Conservation (phyloP, 2,797 vertebrate species). For the Gorsachius magnificus region DNA sequence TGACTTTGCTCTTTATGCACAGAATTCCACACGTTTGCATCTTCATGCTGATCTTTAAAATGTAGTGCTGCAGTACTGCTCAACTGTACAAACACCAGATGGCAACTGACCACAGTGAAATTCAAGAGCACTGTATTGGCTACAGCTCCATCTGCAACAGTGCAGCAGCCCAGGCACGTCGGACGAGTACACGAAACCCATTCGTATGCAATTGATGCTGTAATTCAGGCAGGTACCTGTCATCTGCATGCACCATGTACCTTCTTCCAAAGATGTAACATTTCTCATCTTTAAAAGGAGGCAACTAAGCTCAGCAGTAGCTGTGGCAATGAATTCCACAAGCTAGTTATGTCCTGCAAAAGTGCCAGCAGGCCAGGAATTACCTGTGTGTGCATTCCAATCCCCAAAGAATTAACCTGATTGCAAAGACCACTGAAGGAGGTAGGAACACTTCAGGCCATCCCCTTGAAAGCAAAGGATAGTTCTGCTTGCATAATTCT, state of each 20-base stretch:
- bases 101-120: background rate
- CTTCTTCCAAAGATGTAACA: background rate
- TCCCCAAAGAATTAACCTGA: constrained; percentile 11
- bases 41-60: background rate
- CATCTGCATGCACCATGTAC: fast-evolving
- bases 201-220: fast-evolving
- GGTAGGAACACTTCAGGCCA: constrained; percentile 4
- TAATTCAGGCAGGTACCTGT: background rate
- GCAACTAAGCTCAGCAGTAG: background rate
- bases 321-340: background rate
- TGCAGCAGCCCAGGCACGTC: background rate
- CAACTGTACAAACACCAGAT: background rate
- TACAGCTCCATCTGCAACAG: background rate
- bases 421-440: background rate
- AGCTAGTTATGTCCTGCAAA: background rate
- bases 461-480: background rate
- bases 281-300: background rate
- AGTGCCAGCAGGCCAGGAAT: background rate
- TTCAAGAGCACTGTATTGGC: background rate
- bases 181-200: background rate
- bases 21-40: background rate
- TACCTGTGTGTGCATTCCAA: background rate
- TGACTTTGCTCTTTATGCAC: background rate
- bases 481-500: background rate
- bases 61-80: background rate